phyloP scores from a whole-genome alignment of 2,888 invertebrate species.

The Temnothorax ravouxi region DNA sequence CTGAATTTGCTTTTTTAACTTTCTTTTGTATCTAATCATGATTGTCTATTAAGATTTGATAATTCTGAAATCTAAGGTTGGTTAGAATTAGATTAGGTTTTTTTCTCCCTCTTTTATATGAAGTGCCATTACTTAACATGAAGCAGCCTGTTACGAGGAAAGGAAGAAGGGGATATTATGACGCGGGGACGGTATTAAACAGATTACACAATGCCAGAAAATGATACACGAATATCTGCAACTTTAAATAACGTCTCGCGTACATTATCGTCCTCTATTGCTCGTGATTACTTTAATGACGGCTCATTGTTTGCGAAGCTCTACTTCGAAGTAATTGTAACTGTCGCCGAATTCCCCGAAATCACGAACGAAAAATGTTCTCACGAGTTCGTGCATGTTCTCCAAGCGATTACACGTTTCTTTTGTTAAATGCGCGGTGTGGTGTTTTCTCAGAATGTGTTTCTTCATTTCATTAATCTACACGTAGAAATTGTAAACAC shows the following conservation, averaged over 20 bases:
- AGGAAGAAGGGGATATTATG: not conserved
- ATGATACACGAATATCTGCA: not conserved
- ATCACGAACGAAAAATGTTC: not conserved
- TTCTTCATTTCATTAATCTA: not conserved
- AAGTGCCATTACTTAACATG: conserved; percentile 7
- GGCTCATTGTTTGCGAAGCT: not conserved
- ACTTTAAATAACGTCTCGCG: not conserved
- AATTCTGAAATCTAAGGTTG: not conserved
- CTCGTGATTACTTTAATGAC: not conserved
- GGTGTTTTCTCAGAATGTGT: not conserved
- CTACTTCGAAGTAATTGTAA: not conserved
- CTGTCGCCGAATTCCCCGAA: not conserved
- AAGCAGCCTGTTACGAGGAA: not conserved
- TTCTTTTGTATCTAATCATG: not conserved
- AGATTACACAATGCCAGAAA: not conserved
- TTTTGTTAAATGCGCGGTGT: not conserved
- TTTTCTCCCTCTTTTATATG: not conserved
- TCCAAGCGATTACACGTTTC: not conserved
- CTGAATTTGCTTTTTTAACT: not conserved
- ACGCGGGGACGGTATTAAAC: not conserved
- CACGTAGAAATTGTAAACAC: not conserved
- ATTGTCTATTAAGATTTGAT: not conserved
- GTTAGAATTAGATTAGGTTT: not conserved
- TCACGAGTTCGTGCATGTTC: not conserved
- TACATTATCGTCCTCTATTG: not conserved